Evolutionary conservation across 2,797 vertebrate genomes (phyloP), one percentile per base, ranked within the genome.

Genomic region (Euthynnus affinis): DNA sequence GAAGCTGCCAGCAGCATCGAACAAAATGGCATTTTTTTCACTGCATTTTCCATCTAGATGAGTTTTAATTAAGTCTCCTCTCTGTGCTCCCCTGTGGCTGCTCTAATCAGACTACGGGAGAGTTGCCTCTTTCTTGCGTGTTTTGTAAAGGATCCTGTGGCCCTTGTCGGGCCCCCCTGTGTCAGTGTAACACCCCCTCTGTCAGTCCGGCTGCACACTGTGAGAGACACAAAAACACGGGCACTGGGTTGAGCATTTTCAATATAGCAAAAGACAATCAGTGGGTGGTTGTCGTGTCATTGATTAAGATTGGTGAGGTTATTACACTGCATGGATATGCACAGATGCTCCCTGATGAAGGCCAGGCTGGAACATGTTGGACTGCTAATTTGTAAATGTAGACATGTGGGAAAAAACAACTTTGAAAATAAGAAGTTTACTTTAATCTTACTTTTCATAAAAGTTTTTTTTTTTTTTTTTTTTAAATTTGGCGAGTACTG

Each of bases 51-150:
- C 92, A 93, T 94, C 92, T 84, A 93, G 92, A 94, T 92, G 93
- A 88, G 83, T 95, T 95, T 95, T 95, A 95, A 95, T 96, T 94
- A 94, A 93, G 90, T 88, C 87, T 92, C 87, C 90, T 86, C 51
- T 76, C 91, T 71, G 71, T 71, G 88, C 74, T 89, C 91, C 91
- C 93, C 88, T 53, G 87, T 87, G 91, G 91, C 90, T 75, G 62
- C 85, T 93, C 85, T 94, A 93, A 95, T 95, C 93, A 94, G 91
- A 93, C 93, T 90, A 89, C 49, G 42, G 75, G 87, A 94, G 89
- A 80, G 27, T 83, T 85, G 73, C 76, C 69, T 79, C 57, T 88
- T 68, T 71, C 84, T 74, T 56, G 22, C 83, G 81, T 77, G 79
- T 81, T 87, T 84, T 81, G 79, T 79, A 69, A 73, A 61, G 70